Evolutionary conservation across 2,113 vertebrate species (phyloP).

Genomic region (Aldabrachelys gigantea): DNA sequence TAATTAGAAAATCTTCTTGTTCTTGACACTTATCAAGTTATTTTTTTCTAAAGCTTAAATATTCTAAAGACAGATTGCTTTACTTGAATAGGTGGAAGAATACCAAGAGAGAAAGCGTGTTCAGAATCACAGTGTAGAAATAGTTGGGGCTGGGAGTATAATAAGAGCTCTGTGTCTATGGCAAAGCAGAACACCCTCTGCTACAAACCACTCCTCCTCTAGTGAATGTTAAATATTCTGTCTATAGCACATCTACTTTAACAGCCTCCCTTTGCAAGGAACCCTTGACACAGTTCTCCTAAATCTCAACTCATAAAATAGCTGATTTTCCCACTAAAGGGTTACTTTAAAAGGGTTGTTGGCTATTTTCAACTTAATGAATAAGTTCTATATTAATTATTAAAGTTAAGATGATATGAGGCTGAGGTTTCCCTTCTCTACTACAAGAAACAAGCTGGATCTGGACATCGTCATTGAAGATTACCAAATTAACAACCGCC

Average conservation of each 20-base stretch:
- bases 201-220: not conserved
- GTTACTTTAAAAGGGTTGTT: not conserved
- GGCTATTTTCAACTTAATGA: not conserved
- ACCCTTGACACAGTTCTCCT: not conserved
- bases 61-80: not conserved
- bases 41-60: slow-evolving; percentile 11
- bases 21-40: not conserved
- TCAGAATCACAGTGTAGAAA: not conserved
- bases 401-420: not conserved
- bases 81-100: not conserved
- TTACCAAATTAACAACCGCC: not conserved
- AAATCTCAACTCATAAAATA: not conserved
- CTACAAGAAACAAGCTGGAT: not conserved
- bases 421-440: not conserved
- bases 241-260: not conserved
- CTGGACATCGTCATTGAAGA: not conserved
- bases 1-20: not conserved
- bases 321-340: not conserved
- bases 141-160: not conserved
- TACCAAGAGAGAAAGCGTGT: not conserved
- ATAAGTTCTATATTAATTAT: not conserved
- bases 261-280: not conserved
- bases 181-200: not conserved
- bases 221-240: not conserved
- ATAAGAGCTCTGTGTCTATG: not conserved